Evolutionary conservation across 2,888 invertebrate species (phyloP).

Genomic region (Cataglyphis livida): DNA sequence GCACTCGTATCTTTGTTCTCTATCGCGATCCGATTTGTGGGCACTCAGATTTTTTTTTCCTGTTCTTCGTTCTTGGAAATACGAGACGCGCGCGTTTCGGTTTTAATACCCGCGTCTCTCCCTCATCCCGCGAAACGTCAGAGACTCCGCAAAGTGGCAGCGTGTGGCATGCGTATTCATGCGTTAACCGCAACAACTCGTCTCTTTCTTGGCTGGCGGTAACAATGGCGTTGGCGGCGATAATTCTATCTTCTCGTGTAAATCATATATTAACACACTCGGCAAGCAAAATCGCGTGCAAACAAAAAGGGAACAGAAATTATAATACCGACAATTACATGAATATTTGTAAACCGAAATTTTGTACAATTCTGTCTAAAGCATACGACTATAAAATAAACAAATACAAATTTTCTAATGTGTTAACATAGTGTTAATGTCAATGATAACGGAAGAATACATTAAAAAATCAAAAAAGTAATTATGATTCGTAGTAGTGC

Average conservation of each 20-base stretch:
- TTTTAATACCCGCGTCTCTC: not conserved
- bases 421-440: not conserved
- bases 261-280: slow-evolving; percentile 40
- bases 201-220: slow-evolving; percentile 19
- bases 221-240: slow-evolving; percentile 7
- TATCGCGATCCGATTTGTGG: slow-evolving; percentile 50
- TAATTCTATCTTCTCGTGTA: slow-evolving; percentile 40
- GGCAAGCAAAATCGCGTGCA: slow-evolving; percentile 13
- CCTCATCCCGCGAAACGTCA: not conserved
- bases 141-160: slow-evolving; percentile 45
- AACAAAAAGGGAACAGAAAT: not conserved
- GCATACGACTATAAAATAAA: not conserved
- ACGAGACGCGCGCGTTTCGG: slow-evolving; percentile 34
- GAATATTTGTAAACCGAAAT: not conserved
- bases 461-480: not conserved
- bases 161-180: slow-evolving; percentile 49
- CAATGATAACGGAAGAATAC: not conserved
- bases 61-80: slow-evolving; percentile 8
- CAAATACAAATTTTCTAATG: not conserved
- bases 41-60: slow-evolving; percentile 15
- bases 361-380: not conserved
- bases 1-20: slow-evolving; percentile 11
- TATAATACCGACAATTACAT: slow-evolving; percentile 30
- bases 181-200: slow-evolving; percentile 56
- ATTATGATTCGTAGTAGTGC: not conserved